Base-by-base conservation (phyloP, 1,140 invertebrate species). In the Polyergus mexicanus region DNA sequence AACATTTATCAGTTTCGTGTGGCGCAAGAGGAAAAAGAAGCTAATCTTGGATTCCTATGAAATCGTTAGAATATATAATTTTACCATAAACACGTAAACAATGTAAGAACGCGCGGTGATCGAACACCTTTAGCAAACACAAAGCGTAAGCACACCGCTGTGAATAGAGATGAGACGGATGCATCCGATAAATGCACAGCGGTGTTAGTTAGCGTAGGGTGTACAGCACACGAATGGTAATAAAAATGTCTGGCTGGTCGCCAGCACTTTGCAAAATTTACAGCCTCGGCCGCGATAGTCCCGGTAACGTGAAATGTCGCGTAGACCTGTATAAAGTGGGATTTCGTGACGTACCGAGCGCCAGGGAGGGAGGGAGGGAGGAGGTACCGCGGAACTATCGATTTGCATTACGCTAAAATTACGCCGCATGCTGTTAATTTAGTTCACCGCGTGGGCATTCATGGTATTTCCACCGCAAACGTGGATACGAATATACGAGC, bases 201-300 rank as follows among this genome's bases (percentile, higher is more conserved):
- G 19, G 22, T 41, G 38, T 83, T 60, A 28, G 56, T 60, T 25
- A 83, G 8, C 51, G 66, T 71, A n/a, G 68, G 54, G 38, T 25
- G 51, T 38, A 35, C 78, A 32, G 54, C 62, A 54, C 62, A 54
- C 32, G 65, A 68, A 74, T 56, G 77, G 83, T 90, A 84, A 89
- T 86, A 89, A 88, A 90, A 92, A 92, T 87, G 91, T 91, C 90
- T 93, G 92, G 92, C 91, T 25, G 28, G 32, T 11, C 90, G 92
- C 92, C 92, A 93, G 88, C 71, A 86, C 86, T 92, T 92, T 84
- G 90, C 35, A 89, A 90, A 88, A 92, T 92, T 90, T 90, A 91
- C 88, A 71, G 76, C 54, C 58, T 38, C 47, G 63, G 10, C 22
- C 63, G 68, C 71, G 83, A 88, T 75, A 80, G 60, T 38, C 13